These are phyloP conservation scores for Diarsia mendica DNA, from an alignment of 2,888 invertebrate genomes.

Conservation along the genomic window DNA sequence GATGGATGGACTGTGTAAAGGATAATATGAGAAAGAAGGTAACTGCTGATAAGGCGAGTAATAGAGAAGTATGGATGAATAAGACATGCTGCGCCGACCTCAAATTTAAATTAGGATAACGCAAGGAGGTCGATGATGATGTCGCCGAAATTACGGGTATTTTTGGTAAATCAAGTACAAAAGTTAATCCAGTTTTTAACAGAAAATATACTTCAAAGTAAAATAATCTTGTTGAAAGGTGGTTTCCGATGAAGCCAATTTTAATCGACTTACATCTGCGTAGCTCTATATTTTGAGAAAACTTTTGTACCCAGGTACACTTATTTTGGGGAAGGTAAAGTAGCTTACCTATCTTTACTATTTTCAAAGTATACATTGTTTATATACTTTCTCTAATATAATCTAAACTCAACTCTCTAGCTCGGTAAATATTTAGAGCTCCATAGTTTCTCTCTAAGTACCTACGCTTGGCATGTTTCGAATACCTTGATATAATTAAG, in stretches of 20 bases:
- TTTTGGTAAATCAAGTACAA: background rate
- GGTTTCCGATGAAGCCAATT: background rate
- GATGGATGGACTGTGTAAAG: no score
- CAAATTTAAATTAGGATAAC: no score
- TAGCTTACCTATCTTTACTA: background rate
- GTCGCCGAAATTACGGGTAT: no score
- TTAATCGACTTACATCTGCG: background rate
- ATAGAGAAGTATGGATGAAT: no score
- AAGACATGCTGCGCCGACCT: no score
- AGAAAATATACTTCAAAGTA: background rate
- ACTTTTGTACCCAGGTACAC: background rate
- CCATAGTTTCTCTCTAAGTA: conserved; percentile 33
- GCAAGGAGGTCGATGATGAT: no score
- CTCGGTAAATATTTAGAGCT: conserved; percentile 21
- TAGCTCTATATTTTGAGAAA: background rate
- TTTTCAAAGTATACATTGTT: background rate
- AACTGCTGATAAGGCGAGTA: no score
- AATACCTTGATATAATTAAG: conserved; percentile 48
- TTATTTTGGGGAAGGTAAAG: background rate
- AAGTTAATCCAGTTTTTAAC: background rate
- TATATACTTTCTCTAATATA: conserved; percentile 23
- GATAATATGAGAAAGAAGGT: no score
- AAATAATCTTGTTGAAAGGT: background rate
- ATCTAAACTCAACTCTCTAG: background rate
- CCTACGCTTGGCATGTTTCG: conserved; percentile 7